Base-by-base conservation (phyloP, 2,888 invertebrate genomes). In the Lottia gigantea region DNA sequence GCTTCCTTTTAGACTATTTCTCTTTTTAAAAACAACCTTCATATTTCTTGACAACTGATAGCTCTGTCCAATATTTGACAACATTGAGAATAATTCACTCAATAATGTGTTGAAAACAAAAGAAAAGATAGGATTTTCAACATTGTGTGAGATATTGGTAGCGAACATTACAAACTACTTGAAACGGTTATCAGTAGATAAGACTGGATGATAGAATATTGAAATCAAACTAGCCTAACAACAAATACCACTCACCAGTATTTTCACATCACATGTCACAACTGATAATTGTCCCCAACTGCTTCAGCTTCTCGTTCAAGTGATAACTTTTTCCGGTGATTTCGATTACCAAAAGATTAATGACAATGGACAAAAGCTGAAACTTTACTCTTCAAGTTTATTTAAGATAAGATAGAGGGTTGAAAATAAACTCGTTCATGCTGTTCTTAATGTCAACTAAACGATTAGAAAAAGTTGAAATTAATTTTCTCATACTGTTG, bases 201-300 rank as follows among this genome's bases (percentile, higher is more conserved):
- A 23, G 19, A 55, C 55, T 23, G 19, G 55, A 8, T 40, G 40
- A 40, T 40, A 40, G 40, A 19, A 55, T 55, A 55, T 55, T 55
- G 19, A 55, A 55, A 55, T 55, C 7, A 40, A 55, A 55, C 55
- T 55, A 55, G 19, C 55, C 19, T 55, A 23, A 55, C 55, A 55
- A 55, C 55, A 23, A 19, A 23, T 23, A 55, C 55, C 55, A 55
- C 55, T 19, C 55, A 23, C 55, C 19, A 55, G 8, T 40, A 55
- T 23, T 55, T 55, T 55, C 55, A 23, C 55, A 55, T 55, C 55
- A 55, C 55, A 55, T 55, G 55, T 19, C 19, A 19, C 23, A 23
- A 55, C 55, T 55, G 55, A 55, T 55, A 55, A 55, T 55, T 55
- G 55, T 55, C 55, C 55, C 55, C 55, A 55, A 55, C 55, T 55